Percentiles rank a stretch among this genome's conserved stretches.
Evolutionary conservation across 2,797 vertebrate genomes (phyloP).

Genomic region (Schizothorax lantsangensis): DNA sequence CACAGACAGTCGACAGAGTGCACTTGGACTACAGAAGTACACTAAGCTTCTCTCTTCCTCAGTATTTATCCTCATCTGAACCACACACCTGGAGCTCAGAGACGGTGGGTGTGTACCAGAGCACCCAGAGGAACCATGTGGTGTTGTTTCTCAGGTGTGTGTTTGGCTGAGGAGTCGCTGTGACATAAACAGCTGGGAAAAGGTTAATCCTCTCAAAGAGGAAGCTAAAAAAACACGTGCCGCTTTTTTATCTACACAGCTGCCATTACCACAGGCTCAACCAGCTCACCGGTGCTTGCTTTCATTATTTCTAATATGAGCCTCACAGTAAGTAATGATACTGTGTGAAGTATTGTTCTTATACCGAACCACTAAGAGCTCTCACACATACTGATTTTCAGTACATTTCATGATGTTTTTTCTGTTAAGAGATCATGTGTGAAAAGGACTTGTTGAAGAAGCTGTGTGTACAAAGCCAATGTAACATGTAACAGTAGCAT

Average conservation of each 20-base stretch:
- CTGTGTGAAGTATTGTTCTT: constrained; percentile 32
- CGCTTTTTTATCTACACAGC: constrained; percentile 66
- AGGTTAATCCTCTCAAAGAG: constrained; percentile 80
- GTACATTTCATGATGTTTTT: not conserved
- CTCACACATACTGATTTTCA: not conserved
- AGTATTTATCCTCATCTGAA: constrained; percentile 22
- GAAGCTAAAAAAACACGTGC: constrained; percentile 64
- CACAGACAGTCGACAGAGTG: constrained; percentile 1
- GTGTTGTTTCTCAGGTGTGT: constrained; percentile 56
- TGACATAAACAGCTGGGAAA: constrained; percentile 70
- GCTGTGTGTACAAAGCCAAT: not conserved
- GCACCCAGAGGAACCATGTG: constrained; percentile 42
- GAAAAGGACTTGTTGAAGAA: not conserved
- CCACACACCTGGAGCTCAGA: constrained; percentile 32
- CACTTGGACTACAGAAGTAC: constrained; percentile 17
- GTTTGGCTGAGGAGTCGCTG: constrained; percentile 58
- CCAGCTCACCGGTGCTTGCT: constrained; percentile 53
- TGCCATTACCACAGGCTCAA: constrained; percentile 68
- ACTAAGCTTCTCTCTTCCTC: constrained; percentile 10
- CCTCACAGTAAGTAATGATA: constrained; percentile 25
- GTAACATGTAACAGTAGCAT: not conserved
- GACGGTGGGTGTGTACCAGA: constrained; percentile 46
- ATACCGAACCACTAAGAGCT: not conserved
- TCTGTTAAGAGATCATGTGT: not conserved
- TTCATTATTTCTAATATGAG: constrained; percentile 43